Evolutionary conservation across 2,113 vertebrate genomes (phyloP).

Genomic region (Gobiocypris rarus): DNA sequence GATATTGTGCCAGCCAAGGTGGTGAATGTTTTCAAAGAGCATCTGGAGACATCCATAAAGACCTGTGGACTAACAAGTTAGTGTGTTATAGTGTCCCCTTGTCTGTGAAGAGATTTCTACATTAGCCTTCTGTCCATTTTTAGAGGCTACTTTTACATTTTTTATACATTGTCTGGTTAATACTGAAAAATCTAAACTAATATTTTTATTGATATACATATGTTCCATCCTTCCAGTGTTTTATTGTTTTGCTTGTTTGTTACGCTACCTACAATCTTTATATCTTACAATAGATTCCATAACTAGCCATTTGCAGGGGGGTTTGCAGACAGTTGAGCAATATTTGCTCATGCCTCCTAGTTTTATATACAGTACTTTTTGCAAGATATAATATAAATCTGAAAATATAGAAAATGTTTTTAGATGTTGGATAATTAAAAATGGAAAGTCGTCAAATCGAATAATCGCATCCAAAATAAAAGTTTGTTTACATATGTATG

Average conservation of each 20-base stretch:
- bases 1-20: slow-evolving; percentile 83
- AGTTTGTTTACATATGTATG: too few species aligned
- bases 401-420: too few species aligned
- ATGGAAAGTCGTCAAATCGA: too few species aligned
- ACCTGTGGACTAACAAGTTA: slow-evolving; percentile 77
- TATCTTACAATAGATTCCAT: neutral
- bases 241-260: too few species aligned
- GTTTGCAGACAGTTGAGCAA: neutral
- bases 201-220: neutral
- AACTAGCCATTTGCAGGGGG: neutral
- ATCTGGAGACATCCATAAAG: slow-evolving; percentile 77
- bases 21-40: slow-evolving; percentile 76
- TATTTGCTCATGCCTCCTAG: too few species aligned
- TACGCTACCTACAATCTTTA: too few species aligned
- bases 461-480: too few species aligned
- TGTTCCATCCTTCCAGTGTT: neutral
- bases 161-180: neutral
- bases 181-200: neutral
- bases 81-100: slow-evolving; percentile 32
- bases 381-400: too few species aligned
- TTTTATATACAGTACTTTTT: too few species aligned
- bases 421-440: too few species aligned
- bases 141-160: neutral
- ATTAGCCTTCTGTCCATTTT: neutral
- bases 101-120: neutral